Evolutionary conservation across 2,888 invertebrate species (phyloP).

Genomic region (Eupithecia vulgata): DNA sequence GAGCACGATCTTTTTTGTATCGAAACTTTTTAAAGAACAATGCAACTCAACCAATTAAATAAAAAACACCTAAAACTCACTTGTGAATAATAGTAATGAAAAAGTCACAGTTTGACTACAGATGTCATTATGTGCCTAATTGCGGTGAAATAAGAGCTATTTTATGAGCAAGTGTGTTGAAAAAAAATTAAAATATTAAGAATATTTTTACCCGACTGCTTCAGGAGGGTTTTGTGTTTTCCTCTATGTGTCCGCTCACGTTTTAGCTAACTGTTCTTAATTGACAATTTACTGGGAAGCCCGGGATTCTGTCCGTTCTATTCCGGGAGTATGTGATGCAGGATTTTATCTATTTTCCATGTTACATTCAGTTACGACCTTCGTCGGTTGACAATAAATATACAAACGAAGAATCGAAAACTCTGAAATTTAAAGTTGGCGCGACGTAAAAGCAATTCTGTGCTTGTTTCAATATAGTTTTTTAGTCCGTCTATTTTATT

Average conservation of each 20-base stretch:
- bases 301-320: conserved; percentile 28
- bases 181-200: background rate
- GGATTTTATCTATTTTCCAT: conserved; percentile 32
- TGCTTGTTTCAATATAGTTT: background rate
- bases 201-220: background rate
- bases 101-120: too few relatives aligned
- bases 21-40: too few relatives aligned
- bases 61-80: too few relatives aligned
- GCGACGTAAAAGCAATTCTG: background rate
- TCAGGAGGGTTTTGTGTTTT: background rate
- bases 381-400: background rate
- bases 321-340: conserved; percentile 12
- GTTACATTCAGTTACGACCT: conserved; percentile 17
- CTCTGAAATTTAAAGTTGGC: background rate
- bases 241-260: conserved; percentile 1
- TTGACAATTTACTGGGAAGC: conserved; percentile 45
- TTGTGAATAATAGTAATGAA: too few relatives aligned
- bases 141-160: too few relatives aligned
- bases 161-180: too few relatives aligned
- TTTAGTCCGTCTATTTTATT: too few relatives aligned
- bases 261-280: conserved; percentile 36
- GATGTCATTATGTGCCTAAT: too few relatives aligned
- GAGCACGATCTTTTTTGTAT: too few relatives aligned
- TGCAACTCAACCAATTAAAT: too few relatives aligned
- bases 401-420: background rate